These are phyloP conservation scores for Tylochromis polylepis DNA, from an alignment of 2,113 vertebrate genomes.

Conservation along the genomic window DNA sequence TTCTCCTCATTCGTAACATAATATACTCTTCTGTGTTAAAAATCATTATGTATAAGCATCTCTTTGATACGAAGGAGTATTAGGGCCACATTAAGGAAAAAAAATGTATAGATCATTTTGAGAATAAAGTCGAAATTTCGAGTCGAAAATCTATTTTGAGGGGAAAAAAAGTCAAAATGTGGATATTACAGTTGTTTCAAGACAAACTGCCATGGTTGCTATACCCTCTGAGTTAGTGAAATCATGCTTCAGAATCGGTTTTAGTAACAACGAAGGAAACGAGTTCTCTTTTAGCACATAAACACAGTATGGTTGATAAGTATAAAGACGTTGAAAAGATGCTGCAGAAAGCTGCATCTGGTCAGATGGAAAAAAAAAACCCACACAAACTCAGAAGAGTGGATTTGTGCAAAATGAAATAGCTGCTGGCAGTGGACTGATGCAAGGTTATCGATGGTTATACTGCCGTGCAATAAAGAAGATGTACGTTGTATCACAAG, in stretches of 20 bases:
- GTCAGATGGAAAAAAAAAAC: background rate
- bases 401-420: background rate
- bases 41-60: background rate
- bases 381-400: background rate
- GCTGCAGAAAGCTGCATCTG: background rate
- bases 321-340: background rate
- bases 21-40: background rate
- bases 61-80: background rate
- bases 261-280: background rate
- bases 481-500: background rate
- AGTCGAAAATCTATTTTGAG: background rate
- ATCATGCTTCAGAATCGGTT: background rate
- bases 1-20: background rate
- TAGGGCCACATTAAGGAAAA: background rate
- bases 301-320: background rate
- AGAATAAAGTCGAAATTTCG: background rate
- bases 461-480: background rate
- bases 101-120: background rate
- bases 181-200: background rate
- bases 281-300: background rate
- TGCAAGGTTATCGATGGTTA: background rate
- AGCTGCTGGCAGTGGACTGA: fast-evolving
- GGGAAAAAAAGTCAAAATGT: background rate
- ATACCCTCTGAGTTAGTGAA: background rate
- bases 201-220: background rate